Evolutionary conservation across 2,797 vertebrate species (phyloP).

Genomic region (Squalus acanthias): DNA sequence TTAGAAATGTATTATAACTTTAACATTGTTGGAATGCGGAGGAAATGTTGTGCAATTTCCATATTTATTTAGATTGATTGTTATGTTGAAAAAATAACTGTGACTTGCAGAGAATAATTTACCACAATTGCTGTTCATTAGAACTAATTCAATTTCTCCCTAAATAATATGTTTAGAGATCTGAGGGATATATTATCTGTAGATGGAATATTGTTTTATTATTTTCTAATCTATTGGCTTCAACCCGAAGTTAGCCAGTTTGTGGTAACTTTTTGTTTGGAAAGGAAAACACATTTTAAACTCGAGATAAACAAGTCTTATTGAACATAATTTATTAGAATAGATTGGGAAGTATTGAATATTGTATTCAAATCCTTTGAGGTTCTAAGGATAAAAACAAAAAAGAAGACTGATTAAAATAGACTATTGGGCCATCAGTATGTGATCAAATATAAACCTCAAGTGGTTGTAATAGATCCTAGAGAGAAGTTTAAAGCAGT

Average conservation of each 20-base stretch:
- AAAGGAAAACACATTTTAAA: background rate
- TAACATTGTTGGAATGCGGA: background rate
- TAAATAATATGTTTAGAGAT: slow-evolving; percentile 19
- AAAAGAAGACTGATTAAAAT: background rate
- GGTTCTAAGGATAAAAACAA: background rate
- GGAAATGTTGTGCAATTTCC: background rate
- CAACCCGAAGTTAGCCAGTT: background rate
- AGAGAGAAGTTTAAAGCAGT: background rate
- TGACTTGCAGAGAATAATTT: slow-evolving; percentile 5
- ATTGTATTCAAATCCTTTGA: slow-evolving; percentile 11
- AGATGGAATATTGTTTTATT: slow-evolving; percentile 11
- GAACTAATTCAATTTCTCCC: background rate
- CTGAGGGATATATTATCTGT: background rate
- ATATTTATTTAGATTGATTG: slow-evolving; percentile 26
- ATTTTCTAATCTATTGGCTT: slow-evolving; percentile 4
- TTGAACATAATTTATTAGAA: slow-evolving; percentile 26
- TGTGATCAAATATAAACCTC: background rate
- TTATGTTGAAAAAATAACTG: slow-evolving; percentile 24
- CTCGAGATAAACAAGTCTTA: background rate
- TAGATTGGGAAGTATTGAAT: background rate
- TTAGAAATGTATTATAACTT: background rate
- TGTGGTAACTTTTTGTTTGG: background rate
- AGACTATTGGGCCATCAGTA: background rate
- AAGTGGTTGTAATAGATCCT: background rate
- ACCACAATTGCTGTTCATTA: slow-evolving; percentile 25